phyloP scores from a whole-genome alignment of 1,140 invertebrate genomes.

The Neodiprion virginianus region DNA sequence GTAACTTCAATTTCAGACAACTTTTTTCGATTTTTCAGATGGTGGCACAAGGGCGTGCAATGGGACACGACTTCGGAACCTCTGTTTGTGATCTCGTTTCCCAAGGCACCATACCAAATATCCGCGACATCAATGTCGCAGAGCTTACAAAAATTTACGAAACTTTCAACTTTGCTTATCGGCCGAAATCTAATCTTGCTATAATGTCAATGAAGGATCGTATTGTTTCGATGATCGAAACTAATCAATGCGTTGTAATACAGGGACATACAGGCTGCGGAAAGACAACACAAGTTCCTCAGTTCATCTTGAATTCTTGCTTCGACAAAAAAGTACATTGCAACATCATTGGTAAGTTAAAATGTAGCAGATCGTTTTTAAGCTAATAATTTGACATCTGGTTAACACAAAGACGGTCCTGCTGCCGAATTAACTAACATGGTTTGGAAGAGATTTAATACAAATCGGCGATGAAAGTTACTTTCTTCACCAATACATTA shows the following conservation, averaged over 20 bases:
- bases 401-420: background rate
- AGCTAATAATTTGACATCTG: no score
- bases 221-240: slow-evolving; percentile 70
- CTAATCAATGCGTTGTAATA: slow-evolving; percentile 79
- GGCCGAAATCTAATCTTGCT: slow-evolving; percentile 34
- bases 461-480: background rate
- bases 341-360: slow-evolving; percentile 71
- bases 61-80: background rate
- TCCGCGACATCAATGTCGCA: slow-evolving; percentile 27
- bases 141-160: slow-evolving; percentile 44
- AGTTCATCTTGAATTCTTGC: slow-evolving; percentile 84
- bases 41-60: background rate
- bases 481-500: background rate
- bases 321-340: slow-evolving; percentile 67
- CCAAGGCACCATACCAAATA: slow-evolving; percentile 34
- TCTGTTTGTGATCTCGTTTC: slow-evolving; percentile 44
- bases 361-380: no score
- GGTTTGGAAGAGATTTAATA: slow-evolving; percentile 8
- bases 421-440: background rate
- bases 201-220: slow-evolving; percentile 44
- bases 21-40: slow-evolving; percentile 14
- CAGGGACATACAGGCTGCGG: slow-evolving; percentile 87
- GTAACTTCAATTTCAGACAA: slow-evolving; percentile 15
- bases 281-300: slow-evolving; percentile 86
- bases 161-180: slow-evolving; percentile 47